These are phyloP conservation scores for Caenorhabditis doughertyi DNA, from an alignment of 2,888 invertebrate species.

Conservation along the genomic window DNA sequence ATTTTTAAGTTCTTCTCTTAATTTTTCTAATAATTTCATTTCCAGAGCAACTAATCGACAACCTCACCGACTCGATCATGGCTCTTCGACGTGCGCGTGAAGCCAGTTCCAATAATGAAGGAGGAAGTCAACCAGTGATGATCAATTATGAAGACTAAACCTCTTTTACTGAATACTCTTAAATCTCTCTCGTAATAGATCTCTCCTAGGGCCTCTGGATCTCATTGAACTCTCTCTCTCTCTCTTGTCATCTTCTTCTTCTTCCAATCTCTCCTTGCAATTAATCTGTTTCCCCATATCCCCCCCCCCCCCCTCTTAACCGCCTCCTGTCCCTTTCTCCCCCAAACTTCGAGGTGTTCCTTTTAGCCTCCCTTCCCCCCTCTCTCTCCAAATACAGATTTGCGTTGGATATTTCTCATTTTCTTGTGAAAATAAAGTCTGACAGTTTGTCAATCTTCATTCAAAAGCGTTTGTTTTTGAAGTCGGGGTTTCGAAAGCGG, in stretches of 20 bases:
- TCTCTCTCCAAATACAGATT: too few relatives aligned
- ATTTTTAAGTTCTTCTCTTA: too few relatives aligned
- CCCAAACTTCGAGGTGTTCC: neutral
- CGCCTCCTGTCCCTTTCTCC: neutral
- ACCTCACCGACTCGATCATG: slow-evolving; percentile 64
- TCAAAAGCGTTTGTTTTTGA: too few relatives aligned
- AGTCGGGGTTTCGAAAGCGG: too few relatives aligned
- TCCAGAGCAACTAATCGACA: slow-evolving; percentile 66
- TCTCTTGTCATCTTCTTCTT: slow-evolving; percentile 9
- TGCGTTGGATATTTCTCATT: too few relatives aligned
- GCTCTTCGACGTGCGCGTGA: slow-evolving; percentile 60
- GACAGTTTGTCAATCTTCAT: too few relatives aligned
- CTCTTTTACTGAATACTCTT: neutral
- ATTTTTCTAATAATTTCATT: neutral
- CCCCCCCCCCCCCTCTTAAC: neutral
- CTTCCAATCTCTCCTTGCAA: slow-evolving; percentile 5
- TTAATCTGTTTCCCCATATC: neutral
- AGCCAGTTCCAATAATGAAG: slow-evolving; percentile 14
- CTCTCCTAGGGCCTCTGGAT: slow-evolving; percentile 48
- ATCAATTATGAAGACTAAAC: slow-evolving; percentile 43
- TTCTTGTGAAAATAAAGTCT: too few relatives aligned
- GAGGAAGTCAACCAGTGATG: slow-evolving; percentile 32
- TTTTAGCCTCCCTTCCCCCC: too few relatives aligned
- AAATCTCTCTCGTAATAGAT: slow-evolving; percentile 26
- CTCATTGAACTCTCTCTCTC: slow-evolving; percentile 27